Base-by-base conservation (phyloP, 2,113 vertebrate genomes). In the Eira barbara region DNA sequence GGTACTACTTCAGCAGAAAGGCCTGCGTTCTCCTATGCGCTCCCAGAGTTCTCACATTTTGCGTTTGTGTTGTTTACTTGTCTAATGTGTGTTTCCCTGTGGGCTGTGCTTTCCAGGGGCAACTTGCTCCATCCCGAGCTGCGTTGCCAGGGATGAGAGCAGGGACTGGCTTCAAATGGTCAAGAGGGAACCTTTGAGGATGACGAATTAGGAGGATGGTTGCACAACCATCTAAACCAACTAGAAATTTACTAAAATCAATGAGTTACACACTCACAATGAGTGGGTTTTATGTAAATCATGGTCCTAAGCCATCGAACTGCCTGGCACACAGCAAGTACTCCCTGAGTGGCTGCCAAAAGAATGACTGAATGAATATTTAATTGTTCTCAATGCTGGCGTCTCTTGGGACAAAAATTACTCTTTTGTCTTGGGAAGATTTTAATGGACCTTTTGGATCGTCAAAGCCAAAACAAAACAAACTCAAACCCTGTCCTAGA, bases 401-500 rank as follows among this genome's bases (percentile, higher is more conserved):
- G 1, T 97, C 65, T 95, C 86, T 83, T 49, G 88, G 82, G 31
- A 89, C 69, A 88, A 94, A 80, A 92, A 93, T 74, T 61, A 42
- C 9, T 65, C 74, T 89, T 39, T 74, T 39, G 20, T 74, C 42
- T 94, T 89, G 39, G 61, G 71, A 79, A 85, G 65, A 92, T 90
- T 47, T 93, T 96, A 91, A 96, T 69, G 92, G 92, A n/a, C 21
- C 36, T 95, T 83, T 78, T 65, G 80, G 84, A 83, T 83, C 34
- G 82, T 21, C 61, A 84, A 73, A 94, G 55, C 47, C 73, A 91
- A 61, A 63, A 95, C 39, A 47, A 78, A 78, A 78, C 27, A 78
- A 31, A 31, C 7, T 27, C 14, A 47, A 78, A 61, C 27, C 25
- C 45, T 74, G n/a, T 11, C 45, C 31, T 31, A 27, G 74, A 73